A percentile compares a stretch with the other conserved stretches of the same genome.
Evolutionary conservation across 2,797 vertebrate species (phyloP).

Genomic region (Spheniscus humboldti): DNA sequence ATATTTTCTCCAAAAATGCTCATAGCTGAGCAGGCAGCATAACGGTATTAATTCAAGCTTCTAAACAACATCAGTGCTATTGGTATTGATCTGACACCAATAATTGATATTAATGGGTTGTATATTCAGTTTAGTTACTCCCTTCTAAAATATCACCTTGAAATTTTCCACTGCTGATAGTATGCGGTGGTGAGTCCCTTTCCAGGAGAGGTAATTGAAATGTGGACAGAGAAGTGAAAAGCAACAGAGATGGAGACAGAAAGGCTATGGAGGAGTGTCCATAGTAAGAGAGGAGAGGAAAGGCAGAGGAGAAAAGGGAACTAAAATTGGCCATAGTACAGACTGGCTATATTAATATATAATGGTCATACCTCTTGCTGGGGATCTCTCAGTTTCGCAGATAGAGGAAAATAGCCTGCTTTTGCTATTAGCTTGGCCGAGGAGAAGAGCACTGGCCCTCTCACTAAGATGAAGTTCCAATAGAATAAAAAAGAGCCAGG

Average conservation of each 20-base stretch:
- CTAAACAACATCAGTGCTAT: not conserved
- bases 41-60: conserved; percentile 15
- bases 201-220: not conserved
- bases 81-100: conserved; percentile 25
- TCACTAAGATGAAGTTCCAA: not conserved
- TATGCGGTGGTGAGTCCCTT: not conserved
- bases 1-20: not conserved
- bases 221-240: not conserved
- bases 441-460: not conserved
- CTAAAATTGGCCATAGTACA: not conserved
- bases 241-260: not conserved
- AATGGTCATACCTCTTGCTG: not conserved
- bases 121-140: not conserved
- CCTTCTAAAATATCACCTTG: conserved; percentile 33
- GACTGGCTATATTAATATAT: not conserved
- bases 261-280: not conserved
- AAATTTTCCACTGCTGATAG: not conserved
- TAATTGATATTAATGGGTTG: conserved; percentile 35
- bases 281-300: not conserved
- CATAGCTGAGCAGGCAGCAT: not conserved
- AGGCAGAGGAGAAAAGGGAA: not conserved
- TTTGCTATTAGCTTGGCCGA: not conserved
- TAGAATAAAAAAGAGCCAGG: not conserved
- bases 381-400: not conserved
- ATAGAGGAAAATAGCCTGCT: not conserved